Conservation (phyloP, 2,888 invertebrate genomes). For the Patella ulyssiponensis region DNA sequence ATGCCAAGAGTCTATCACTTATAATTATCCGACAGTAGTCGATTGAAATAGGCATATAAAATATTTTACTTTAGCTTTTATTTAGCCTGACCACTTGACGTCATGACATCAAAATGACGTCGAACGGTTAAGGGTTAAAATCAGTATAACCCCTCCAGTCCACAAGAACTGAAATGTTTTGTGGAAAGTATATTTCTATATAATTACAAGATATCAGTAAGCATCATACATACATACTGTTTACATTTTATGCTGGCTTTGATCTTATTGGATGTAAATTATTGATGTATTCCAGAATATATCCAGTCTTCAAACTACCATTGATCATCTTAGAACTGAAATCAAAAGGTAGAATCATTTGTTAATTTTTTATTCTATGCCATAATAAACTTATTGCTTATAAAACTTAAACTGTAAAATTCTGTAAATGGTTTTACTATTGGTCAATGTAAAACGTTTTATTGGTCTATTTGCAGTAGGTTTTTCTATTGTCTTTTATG, state of each 20-base stretch:
- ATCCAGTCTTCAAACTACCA: conserved; percentile 61
- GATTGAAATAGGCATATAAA: no score
- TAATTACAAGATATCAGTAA: background rate
- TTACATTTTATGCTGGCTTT: background rate
- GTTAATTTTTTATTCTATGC: no score
- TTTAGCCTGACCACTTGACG: no score
- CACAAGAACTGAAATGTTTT: no score
- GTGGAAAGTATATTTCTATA: no score
- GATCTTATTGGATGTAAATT: background rate
- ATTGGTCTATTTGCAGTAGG: background rate
- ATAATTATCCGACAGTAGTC: no score
- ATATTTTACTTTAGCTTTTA: no score
- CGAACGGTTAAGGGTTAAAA: no score
- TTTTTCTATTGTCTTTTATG: background rate
- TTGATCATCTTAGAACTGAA: conserved; percentile 60
- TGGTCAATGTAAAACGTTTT: background rate
- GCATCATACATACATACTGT: background rate
- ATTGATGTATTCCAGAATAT: conserved; percentile 50
- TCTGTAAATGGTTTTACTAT: background rate
- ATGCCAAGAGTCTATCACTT: no score
- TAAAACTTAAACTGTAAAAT: background rate
- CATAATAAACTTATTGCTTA: no score
- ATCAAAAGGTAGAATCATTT: conserved; percentile 52
- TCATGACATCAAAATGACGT: no score
- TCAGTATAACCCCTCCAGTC: no score